Evolutionary conservation across 2,888 invertebrate genomes (phyloP).

Genomic region (Acleris holmiana): DNA sequence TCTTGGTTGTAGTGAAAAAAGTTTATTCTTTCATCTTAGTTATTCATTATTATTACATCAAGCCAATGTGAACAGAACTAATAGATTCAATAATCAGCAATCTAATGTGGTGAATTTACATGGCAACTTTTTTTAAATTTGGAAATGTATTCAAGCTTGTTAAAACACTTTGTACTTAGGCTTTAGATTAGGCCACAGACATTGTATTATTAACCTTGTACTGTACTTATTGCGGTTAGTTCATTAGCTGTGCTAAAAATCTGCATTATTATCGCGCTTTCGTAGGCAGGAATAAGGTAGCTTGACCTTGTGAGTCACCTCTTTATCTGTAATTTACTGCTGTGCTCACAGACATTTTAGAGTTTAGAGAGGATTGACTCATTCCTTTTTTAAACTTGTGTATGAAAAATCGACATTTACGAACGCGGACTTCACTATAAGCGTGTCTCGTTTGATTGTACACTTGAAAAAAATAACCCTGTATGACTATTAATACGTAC

Average conservation of each 20-base stretch:
- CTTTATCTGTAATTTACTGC: neutral
- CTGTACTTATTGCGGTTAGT: neutral
- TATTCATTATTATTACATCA: conserved; percentile 4
- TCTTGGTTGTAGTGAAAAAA: neutral
- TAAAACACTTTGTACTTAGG: conserved; percentile 8
- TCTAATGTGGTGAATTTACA: conserved; percentile 5
- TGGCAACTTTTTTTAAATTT: neutral
- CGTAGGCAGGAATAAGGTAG: conserved; percentile 1
- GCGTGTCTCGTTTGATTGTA: no score
- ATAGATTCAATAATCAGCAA: neutral
- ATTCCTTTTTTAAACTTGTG: no score
- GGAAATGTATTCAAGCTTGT: conserved; percentile 1
- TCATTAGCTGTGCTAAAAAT: conserved; percentile 19
- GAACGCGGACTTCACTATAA: no score
- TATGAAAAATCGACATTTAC: no score
- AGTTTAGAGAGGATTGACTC: no score
- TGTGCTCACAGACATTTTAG: no score
- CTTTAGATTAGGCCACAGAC: conserved; percentile 9
- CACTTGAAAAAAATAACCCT: no score
- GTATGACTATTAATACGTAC: neutral
- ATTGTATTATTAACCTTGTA: conserved; percentile 17
- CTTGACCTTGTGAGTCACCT: conserved; percentile 2
- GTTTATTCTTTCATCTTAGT: no score
- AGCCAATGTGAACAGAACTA: conserved; percentile 11
- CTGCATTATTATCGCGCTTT: conserved; percentile 12